Evolutionary conservation across 2,113 vertebrate genomes (phyloP).

Genomic region (Casuarius casuarius): DNA sequence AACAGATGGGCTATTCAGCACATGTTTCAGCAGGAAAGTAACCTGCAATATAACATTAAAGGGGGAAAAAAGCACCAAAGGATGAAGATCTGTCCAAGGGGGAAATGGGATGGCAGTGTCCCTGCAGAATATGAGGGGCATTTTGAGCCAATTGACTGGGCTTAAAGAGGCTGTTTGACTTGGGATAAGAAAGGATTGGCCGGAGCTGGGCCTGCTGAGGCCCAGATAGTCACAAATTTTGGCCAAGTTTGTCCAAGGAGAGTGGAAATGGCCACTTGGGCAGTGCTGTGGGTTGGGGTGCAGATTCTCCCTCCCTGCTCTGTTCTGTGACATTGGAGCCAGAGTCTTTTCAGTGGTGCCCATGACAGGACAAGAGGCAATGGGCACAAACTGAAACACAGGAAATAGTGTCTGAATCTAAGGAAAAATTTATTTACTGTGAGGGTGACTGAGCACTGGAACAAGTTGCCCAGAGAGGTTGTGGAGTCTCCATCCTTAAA

Average conservation of each 20-base stretch:
- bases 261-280: neutral
- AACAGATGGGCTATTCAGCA: constrained; percentile 9
- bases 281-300: neutral
- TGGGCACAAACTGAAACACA: neutral
- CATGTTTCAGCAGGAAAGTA: rapidly evolving
- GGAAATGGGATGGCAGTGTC: neutral
- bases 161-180: neutral
- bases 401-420: neutral
- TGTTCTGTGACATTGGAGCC: neutral
- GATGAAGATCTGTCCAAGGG: neutral
- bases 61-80: neutral
- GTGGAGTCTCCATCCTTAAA: neutral
- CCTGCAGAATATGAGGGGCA: neutral
- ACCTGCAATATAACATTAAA: neutral
- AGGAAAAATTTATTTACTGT: neutral
- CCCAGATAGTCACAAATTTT: neutral
- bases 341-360: neutral
- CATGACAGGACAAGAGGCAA: no score
- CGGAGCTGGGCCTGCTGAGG: neutral
- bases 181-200: neutral
- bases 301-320: neutral
- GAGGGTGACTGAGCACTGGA: neutral
- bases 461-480: neutral
- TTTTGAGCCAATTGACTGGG: neutral
- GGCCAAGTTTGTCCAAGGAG: neutral